These are phyloP conservation scores for Genyomyrus donnyi DNA, from an alignment of 2,113 vertebrate genomes.

Conservation along the genomic window DNA sequence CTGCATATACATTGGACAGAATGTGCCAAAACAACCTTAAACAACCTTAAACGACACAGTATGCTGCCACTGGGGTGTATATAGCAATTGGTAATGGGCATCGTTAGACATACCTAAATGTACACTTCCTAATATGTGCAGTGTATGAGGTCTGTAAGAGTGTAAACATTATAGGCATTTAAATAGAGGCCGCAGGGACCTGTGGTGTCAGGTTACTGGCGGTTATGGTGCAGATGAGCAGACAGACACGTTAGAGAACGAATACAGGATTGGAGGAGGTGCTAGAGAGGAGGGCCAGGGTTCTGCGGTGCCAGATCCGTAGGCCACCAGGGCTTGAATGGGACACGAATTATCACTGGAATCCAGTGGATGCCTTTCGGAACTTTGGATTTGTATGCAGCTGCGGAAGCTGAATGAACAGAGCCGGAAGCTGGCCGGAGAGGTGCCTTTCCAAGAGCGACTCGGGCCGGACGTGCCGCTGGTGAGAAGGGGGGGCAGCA, in stretches of 20 bases:
- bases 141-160: not conserved
- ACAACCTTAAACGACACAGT: not conserved
- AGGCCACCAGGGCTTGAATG: not conserved
- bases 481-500: not conserved
- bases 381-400: not conserved
- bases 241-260: not conserved
- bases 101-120: not conserved
- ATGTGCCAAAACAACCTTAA: too few relatives aligned
- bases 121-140: not conserved
- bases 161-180: not conserved
- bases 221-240: not conserved
- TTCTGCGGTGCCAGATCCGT: not conserved
- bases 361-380: not conserved
- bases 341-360: not conserved
- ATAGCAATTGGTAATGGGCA: not conserved
- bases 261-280: not conserved
- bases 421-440: not conserved
- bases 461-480: not conserved
- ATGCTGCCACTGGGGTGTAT: not conserved
- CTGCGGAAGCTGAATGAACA: not conserved
- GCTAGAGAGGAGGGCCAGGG: not conserved
- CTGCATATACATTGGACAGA: not conserved
- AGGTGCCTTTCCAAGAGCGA: not conserved
- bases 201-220: not conserved
- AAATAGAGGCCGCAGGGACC: not conserved